Percentiles rank a stretch among this genome's conserved stretches.
Conservation (phyloP, 2,797 vertebrate species). For the Florisuga fusca region DNA sequence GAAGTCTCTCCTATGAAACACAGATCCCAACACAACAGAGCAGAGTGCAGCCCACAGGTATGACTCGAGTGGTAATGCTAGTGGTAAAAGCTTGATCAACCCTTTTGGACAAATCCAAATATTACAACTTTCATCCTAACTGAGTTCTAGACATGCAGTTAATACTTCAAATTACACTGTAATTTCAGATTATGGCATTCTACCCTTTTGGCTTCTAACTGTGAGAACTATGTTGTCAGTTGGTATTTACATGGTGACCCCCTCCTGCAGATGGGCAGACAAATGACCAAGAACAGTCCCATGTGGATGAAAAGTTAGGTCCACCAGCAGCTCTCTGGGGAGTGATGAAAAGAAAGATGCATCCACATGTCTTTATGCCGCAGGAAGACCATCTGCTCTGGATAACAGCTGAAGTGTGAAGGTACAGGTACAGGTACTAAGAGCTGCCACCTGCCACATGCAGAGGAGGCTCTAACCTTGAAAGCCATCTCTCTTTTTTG, state of each 20-base stretch:
- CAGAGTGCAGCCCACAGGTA: not conserved
- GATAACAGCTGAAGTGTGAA: not conserved
- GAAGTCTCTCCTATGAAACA: constrained; percentile 11
- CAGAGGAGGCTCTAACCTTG: not conserved
- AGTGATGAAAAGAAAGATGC: not conserved
- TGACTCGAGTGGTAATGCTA: not conserved
- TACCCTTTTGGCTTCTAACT: not conserved
- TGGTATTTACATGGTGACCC: not conserved
- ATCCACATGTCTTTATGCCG: not conserved
- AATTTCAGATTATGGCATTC: not conserved
- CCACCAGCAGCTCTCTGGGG: not conserved
- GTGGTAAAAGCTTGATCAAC: not conserved
- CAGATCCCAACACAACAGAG: not conserved
- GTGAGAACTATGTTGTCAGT: not conserved
- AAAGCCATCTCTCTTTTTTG: not conserved
- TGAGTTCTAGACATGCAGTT: not conserved
- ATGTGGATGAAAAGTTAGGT: not conserved
- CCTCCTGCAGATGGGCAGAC: not conserved
- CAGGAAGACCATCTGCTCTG: not conserved
- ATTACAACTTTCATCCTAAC: not conserved
- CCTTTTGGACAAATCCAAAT: not conserved
- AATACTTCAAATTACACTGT: not conserved
- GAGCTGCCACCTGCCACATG: not conserved
- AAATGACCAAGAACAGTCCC: not conserved
- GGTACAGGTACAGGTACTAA: not conserved